Evolutionary conservation across 2,888 invertebrate species (phyloP).

Genomic region (Onthophagus sagittarius): DNA sequence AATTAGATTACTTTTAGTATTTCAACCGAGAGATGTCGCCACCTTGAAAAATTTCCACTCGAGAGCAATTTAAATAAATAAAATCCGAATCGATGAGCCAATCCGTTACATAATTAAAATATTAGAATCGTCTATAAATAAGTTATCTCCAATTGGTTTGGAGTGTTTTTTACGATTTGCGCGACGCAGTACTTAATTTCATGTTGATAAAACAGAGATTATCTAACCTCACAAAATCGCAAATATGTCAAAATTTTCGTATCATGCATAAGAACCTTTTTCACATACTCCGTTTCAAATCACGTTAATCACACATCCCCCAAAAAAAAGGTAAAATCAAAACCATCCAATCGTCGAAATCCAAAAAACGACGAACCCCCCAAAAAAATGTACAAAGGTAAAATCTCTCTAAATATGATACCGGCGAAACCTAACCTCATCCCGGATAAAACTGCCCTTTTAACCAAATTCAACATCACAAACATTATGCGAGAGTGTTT

Average conservation of each 20-base stretch:
- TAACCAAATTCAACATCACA: conserved; percentile 18
- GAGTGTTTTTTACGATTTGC: not conserved
- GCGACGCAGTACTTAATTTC: not conserved
- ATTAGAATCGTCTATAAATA: not conserved
- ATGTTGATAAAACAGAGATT: conserved; percentile 22
- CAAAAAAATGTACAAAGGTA: not conserved
- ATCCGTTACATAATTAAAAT: not conserved
- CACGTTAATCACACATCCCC: not conserved
- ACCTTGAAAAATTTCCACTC: not conserved
- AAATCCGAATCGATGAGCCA: not conserved
- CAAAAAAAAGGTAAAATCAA: not conserved
- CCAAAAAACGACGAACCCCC: not conserved
- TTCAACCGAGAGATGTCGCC: no score
- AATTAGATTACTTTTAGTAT: no score
- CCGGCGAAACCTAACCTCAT: conserved; percentile 13
- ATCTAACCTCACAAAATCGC: conserved; percentile 7
- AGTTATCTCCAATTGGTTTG: not conserved
- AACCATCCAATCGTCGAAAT: not conserved
- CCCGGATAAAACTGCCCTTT: not conserved
- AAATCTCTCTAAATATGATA: not conserved
- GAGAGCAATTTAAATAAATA: not conserved
- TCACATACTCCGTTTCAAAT: not conserved
- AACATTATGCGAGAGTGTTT: conserved; percentile 30
- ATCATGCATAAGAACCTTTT: conserved; percentile 12
- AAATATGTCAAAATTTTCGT: conserved; percentile 23